Evolutionary conservation across 2,888 invertebrate genomes (phyloP).

Genomic region (Holacanthella duospinosa): DNA sequence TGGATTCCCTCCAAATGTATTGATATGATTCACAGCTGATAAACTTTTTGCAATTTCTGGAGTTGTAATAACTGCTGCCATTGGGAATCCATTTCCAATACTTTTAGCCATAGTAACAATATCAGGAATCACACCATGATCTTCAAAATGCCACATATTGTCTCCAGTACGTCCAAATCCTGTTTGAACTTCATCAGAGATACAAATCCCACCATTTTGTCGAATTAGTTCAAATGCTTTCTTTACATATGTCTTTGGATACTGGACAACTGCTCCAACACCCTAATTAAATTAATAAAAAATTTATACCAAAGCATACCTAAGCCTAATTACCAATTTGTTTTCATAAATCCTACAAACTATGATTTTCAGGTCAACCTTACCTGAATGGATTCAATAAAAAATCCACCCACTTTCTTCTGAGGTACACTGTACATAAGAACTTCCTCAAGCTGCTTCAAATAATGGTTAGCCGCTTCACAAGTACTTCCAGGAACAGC

Average conservation of each 20-base stretch:
- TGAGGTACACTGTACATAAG: constrained; percentile 67
- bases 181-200: constrained; percentile 93
- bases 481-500: constrained; percentile 38
- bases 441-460: constrained; percentile 68
- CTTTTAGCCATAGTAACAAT: constrained; percentile 94
- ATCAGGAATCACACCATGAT: constrained; percentile 75
- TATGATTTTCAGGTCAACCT: not conserved
- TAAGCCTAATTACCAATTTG: too few relatives aligned
- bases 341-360: not conserved
- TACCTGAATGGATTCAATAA: constrained; percentile 87
- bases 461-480: constrained; percentile 62
- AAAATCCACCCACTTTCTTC: constrained; percentile 72
- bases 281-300: constrained; percentile 48
- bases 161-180: constrained; percentile 93
- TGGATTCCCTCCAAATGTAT: constrained; percentile 94
- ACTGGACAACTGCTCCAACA: constrained; percentile 87
- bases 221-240: constrained; percentile 67
- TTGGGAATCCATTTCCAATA: constrained; percentile 84
- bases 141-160: constrained; percentile 92
- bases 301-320: too few relatives aligned
- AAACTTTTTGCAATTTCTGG: constrained; percentile 72
- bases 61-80: constrained; percentile 90
- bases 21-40: constrained; percentile 70
- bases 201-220: constrained; percentile 71
- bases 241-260: constrained; percentile 73